A percentile compares a stretch with the other conserved stretches of the same genome.
Conservation (phyloP, 1,140 invertebrate genomes). For the Holotrichia oblita region DNA sequence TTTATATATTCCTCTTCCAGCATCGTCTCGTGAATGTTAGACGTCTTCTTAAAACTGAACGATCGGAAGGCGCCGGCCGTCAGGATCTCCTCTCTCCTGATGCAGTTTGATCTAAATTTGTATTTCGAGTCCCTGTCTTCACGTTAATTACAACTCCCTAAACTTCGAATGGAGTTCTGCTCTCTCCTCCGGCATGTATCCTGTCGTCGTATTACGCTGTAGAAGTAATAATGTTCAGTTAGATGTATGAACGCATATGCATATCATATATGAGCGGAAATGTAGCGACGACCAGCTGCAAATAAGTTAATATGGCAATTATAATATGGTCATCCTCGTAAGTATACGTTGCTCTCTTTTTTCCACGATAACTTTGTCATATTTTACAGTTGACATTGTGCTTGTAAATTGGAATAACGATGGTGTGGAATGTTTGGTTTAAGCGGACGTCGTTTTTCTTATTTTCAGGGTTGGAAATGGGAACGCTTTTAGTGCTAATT, state of each 20-base stretch:
- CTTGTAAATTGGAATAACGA: slow-evolving; percentile 1
- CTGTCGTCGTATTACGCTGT: neutral
- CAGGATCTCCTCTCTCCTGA: neutral
- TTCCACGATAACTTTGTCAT: too few species aligned
- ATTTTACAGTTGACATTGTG: neutral
- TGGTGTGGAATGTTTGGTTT: slow-evolving; percentile 8
- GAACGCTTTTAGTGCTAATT: neutral
- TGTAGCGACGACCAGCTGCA: neutral
- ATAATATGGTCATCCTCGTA: too few species aligned
- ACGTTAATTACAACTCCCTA: slow-evolving; percentile 24
- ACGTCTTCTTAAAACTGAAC: slow-evolving; percentile 20
- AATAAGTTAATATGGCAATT: neutral
- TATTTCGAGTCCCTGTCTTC: neutral
- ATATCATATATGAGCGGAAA: neutral
- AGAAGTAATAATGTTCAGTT: too few species aligned
- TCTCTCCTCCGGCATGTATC: neutral
- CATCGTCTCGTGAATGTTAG: slow-evolving; percentile 10
- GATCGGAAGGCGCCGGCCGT: neutral
- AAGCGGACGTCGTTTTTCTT: slow-evolving; percentile 13
- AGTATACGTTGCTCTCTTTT: too few species aligned
- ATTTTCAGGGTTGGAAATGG: slow-evolving; percentile 15
- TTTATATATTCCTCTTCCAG: neutral
- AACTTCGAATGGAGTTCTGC: too few species aligned
- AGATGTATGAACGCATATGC: neutral
- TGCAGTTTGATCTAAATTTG: slow-evolving; percentile 32